Percentiles rank a stretch among this genome's conserved stretches.
phyloP scores from a whole-genome alignment of 1,140 invertebrate species.

The Nephotettix cincticeps region DNA sequence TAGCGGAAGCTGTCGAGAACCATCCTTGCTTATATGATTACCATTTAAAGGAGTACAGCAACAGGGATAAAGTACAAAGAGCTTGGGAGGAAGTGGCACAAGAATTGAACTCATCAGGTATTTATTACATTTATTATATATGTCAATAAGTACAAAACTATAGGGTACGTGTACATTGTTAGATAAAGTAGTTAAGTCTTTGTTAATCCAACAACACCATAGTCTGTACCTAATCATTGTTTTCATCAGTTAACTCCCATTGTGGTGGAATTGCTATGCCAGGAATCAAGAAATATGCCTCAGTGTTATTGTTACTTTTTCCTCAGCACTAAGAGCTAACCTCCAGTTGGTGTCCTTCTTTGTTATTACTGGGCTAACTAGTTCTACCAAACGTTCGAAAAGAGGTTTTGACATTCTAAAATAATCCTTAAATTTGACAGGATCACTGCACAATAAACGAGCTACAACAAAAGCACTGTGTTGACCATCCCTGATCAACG shows the following conservation, averaged over 20 bases:
- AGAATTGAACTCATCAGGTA: too few species aligned
- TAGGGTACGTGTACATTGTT: too few species aligned
- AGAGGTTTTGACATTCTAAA: slow-evolving; percentile 21
- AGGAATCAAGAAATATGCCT: too few species aligned
- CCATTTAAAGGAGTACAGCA: slow-evolving; percentile 11
- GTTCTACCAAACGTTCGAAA: slow-evolving; percentile 16
- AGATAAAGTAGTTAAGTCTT: too few species aligned
- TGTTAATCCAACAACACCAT: too few species aligned
- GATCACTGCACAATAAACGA: slow-evolving; percentile 12
- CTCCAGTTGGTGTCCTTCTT: slow-evolving; percentile 11
- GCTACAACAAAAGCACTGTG: slow-evolving; percentile 12
- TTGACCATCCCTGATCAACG: slow-evolving; percentile 9
- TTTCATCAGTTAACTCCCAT: neutral
- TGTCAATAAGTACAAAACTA: too few species aligned
- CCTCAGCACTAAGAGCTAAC: slow-evolving; percentile 2
- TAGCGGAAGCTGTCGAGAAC: neutral
- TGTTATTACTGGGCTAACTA: slow-evolving; percentile 13
- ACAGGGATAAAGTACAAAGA: slow-evolving; percentile 23
- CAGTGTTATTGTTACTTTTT: slow-evolving; percentile 8
- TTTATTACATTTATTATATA: too few species aligned
- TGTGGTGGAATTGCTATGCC: too few species aligned
- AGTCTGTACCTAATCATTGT: neutral
- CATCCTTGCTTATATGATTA: neutral
- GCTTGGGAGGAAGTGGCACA: too few species aligned
- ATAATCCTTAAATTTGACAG: slow-evolving; percentile 25